Evolutionary conservation across 1,140 invertebrate genomes (phyloP), one percentile per base, ranked within the genome.

Genomic region (Micrasema longulum): DNA sequence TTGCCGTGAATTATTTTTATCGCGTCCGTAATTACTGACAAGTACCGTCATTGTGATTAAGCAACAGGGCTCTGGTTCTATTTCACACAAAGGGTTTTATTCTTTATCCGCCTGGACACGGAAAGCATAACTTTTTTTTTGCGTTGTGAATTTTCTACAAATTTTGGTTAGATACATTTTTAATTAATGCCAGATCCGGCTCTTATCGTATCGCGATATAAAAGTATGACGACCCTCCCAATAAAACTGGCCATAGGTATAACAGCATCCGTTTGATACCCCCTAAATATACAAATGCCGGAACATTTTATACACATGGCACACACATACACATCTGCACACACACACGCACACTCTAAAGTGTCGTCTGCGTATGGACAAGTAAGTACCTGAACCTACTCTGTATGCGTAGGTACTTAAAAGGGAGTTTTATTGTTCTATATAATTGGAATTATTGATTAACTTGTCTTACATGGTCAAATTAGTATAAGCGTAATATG

Each of bases 211-310:
- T 22, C 20, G 16, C 55, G 55, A 60, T 60, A 60, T 60, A 60
- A 60, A 60, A 60, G 55, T 60, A 60, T 43, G 55, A 41, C 55
- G 55, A 20, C 55, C 55, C 55, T 60, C 36, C 35, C 36, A 22
- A 60, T 60, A 60, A 60, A 60, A 60, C 55, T 35, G 55, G 36
- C 55, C 55, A 38, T 60, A 60, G 55, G 55, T 60, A 60, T 60
- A 41, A 41, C 31, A 35, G 36, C 55, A 60, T 60, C 55, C 55
- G 55, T 60, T 60, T 60, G 55, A 60, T 60, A 60, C 55, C 55
- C 55, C 41, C 36, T 60, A 60, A 60, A 60, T 60, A 60, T 41
- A 60, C 55, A 43, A n/a, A n/a, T 20, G 20, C 48, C 16, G 16
- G 47, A 16, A 22, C 48, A 52, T 52, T 12, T 47, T 5, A 47